A percentile compares a stretch with the other conserved stretches of the same genome.
Evolutionary conservation across 2,113 vertebrate species (phyloP).

Genomic region (Xiphophorus couchianus): DNA sequence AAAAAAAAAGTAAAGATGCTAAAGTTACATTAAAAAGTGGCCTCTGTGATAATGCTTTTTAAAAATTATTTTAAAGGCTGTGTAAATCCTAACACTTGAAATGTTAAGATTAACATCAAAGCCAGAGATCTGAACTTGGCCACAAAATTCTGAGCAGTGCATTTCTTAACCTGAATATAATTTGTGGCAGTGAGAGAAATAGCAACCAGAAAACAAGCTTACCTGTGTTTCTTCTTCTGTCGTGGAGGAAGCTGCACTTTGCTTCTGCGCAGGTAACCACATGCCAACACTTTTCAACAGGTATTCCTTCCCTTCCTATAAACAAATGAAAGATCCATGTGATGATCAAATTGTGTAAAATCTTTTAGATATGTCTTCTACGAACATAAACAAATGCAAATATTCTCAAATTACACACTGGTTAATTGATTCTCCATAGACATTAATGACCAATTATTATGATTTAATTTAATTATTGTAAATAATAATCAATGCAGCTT

Average conservation of each 20-base stretch:
- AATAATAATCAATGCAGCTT: neutral
- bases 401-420: neutral
- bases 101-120: neutral
- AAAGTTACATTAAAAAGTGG: no score
- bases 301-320: slow-evolving; percentile 81
- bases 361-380: neutral
- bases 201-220: slow-evolving; percentile 32
- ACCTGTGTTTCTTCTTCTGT: slow-evolving; percentile 74
- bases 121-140: neutral
- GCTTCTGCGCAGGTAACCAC: slow-evolving; percentile 80
- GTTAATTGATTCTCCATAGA: neutral
- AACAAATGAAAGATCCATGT: slow-evolving; percentile 4
- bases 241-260: slow-evolving; percentile 39
- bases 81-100: no score
- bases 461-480: neutral
- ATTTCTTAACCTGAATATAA: slow-evolving; percentile 8
- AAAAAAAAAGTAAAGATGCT: no score
- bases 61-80: no score
- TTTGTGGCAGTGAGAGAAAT: slow-evolving; percentile 22
- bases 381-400: neutral
- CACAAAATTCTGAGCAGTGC: neutral
- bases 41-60: no score
- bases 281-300: slow-evolving; percentile 79
- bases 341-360: neutral
- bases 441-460: neutral